Evolutionary conservation across 1,140 invertebrate species (phyloP).

Genomic region (Sitobion miscanthi): DNA sequence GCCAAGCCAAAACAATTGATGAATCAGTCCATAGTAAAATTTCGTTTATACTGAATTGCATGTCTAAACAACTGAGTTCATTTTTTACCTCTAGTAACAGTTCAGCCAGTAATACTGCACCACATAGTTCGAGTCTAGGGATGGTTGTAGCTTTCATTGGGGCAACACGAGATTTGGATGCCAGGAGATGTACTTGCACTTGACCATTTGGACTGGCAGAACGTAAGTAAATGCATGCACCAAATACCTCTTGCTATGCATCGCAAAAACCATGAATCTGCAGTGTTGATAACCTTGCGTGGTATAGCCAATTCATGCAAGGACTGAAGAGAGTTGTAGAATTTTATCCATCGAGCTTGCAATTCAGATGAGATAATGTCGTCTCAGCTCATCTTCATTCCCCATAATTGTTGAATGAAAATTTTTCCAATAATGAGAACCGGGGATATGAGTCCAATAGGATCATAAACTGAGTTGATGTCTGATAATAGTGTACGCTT

Average conservation of each 20-base stretch:
- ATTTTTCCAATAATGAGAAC: conserved; percentile 57
- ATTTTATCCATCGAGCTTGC: conserved; percentile 14
- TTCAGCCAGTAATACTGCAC: conserved; percentile 62
- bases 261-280: conserved; percentile 61
- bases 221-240: conserved; percentile 61
- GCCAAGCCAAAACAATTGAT: not conserved
- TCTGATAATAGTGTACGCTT: conserved; percentile 57
- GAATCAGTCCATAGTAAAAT: not conserved
- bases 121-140: conserved; percentile 60
- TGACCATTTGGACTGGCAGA: conserved; percentile 15
- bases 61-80: not conserved
- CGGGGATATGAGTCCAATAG: conserved; percentile 60
- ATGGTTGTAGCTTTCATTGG: conserved; percentile 61
- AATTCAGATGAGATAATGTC: conserved; percentile 5
- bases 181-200: conserved; percentile 19
- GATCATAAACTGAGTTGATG: conserved; percentile 60
- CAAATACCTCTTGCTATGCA: conserved; percentile 61
- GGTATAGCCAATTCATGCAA: conserved; percentile 42
- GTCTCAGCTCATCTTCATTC: conserved; percentile 48
- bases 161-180: conserved; percentile 59
- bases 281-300: not conserved
- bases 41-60: not conserved
- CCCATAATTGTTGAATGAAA: conserved; percentile 35
- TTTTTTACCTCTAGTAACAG: conserved; percentile 61
- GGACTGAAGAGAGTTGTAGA: not conserved